Evolutionary conservation across 2,113 vertebrate species (phyloP), one percentile per base, ranked within the genome.

Genomic region (Drymodes brunneopygia): DNA sequence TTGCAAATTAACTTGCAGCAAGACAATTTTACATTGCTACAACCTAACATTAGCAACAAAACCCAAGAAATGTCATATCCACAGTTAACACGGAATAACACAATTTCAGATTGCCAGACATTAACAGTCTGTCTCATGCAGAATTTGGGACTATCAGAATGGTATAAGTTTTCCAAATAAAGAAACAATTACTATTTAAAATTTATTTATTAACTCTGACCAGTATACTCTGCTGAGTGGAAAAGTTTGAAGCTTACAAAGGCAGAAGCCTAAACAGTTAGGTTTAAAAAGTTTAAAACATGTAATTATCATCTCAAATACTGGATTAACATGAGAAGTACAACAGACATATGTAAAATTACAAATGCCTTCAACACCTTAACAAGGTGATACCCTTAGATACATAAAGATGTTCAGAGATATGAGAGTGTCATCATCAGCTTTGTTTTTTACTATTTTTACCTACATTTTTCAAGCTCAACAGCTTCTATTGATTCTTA

Each of bases 381-480:
- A 74, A 29, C 7, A 79, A 47, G 9, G 51, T 57, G 18, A 28
- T 15, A 44, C 18, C 5, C 24, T 81, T 66, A 78, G 27, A 66
- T 25, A 60, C 12, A 36, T 28, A 19, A 61, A 54, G 29, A n/a
- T 10, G 4, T 65, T 53, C 58, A 72, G 36, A 83, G 10, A 60
- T 35, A 38, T 1, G 12, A 25, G 10, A 48, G 23, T 47, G 17
- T 35, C 18, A 10, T 25, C 35, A 31, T 10, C 47, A 58, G 19
- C 16, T 44, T 42, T 53, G 38, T 38, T 38, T 67, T 51, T 28
- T 4, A 1, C 42, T 54, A 65, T 83, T 86, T 95, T 94, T 97
- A 99, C 99, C 99, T 99, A 81, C 99, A 99, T 87, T 98, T 98
- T 85, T 99, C 98, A 96, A 99, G 98, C 88, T 99, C 98, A 64